Percentiles rank a stretch among this genome's conserved stretches.
Conservation (phyloP, 2,888 invertebrate genomes). For the Zaprionus bogoriensis region DNA sequence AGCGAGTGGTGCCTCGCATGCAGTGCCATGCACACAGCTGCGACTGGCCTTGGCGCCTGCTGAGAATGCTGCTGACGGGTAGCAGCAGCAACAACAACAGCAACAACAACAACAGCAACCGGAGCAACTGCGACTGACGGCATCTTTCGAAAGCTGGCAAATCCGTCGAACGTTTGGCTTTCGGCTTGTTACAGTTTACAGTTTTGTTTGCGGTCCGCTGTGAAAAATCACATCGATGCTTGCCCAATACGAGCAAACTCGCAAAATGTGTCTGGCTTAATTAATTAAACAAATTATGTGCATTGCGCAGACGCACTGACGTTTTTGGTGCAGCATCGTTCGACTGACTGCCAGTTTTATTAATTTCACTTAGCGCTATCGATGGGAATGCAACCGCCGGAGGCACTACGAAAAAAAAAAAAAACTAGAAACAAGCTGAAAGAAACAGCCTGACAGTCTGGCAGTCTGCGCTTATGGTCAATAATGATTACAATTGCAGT, state of each 20-base stretch:
- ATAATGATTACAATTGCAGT: slow-evolving; percentile 69
- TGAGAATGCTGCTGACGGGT: slow-evolving; percentile 67
- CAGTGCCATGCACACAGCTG: slow-evolving; percentile 21
- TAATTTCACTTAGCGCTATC: slow-evolving; percentile 70
- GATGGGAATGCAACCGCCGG: slow-evolving; percentile 62
- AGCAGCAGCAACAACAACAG: slow-evolving; percentile 27
- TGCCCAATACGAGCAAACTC: slow-evolving; percentile 57
- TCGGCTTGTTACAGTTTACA: slow-evolving; percentile 71
- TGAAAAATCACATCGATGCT: slow-evolving; percentile 72
- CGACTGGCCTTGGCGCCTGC: slow-evolving; percentile 74
- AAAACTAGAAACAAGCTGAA: slow-evolving; percentile 1
- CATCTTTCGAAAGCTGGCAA: slow-evolving; percentile 73
- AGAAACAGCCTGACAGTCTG: not conserved
- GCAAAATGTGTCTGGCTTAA: slow-evolving; percentile 76
- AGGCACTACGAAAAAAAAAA: slow-evolving; percentile 39
- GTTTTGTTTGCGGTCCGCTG: slow-evolving; percentile 56
- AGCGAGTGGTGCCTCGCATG: not conserved
- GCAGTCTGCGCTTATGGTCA: slow-evolving; percentile 44
- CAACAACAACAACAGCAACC: slow-evolving; percentile 32
- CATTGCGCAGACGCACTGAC: slow-evolving; percentile 75
- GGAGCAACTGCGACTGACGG: slow-evolving; percentile 28
- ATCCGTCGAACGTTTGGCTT: slow-evolving; percentile 62
- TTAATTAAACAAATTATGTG: slow-evolving; percentile 79
- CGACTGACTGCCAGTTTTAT: slow-evolving; percentile 68
- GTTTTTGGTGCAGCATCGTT: slow-evolving; percentile 70